Evolutionary conservation across 1,140 invertebrate genomes (phyloP).

Genomic region (Ceratina australensis): DNA sequence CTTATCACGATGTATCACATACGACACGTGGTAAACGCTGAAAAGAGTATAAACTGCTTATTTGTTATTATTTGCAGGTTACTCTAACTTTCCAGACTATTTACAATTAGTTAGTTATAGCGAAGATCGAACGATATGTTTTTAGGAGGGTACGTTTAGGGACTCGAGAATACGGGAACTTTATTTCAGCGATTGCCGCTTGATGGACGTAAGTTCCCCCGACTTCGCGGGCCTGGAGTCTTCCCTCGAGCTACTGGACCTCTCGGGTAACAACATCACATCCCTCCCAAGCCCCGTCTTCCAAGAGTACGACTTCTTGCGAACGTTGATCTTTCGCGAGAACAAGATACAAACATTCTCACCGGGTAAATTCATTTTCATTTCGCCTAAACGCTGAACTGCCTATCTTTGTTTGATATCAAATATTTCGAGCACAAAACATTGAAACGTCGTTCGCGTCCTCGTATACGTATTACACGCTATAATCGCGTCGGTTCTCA

Average conservation of each 20-base stretch:
- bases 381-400: no score
- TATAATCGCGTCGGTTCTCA: no score
- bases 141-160: conserved; percentile 88
- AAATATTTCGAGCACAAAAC: no score
- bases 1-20: no score
- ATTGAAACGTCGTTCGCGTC: no score
- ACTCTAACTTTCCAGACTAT: no score
- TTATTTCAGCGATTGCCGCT: conserved; percentile 87
- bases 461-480: no score
- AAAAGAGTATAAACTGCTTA: no score
- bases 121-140: neutral
- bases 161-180: conserved; percentile 89
- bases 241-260: conserved; percentile 87
- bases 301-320: conserved; percentile 81
- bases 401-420: no score
- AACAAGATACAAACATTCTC: conserved; percentile 81
- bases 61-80: no score
- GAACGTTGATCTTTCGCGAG: conserved; percentile 81
- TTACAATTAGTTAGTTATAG: no score
- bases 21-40: no score
- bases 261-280: conserved; percentile 91
- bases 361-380: conserved; percentile 77
- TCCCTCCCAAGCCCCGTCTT: conserved; percentile 84
- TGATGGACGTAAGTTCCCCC: conserved; percentile 85
- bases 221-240: conserved; percentile 90